A percentile compares a stretch with the other conserved stretches of the same genome.
These are phyloP conservation scores for Dynastes maya DNA, from an alignment of 2,888 invertebrate species.

Conservation along the genomic window DNA sequence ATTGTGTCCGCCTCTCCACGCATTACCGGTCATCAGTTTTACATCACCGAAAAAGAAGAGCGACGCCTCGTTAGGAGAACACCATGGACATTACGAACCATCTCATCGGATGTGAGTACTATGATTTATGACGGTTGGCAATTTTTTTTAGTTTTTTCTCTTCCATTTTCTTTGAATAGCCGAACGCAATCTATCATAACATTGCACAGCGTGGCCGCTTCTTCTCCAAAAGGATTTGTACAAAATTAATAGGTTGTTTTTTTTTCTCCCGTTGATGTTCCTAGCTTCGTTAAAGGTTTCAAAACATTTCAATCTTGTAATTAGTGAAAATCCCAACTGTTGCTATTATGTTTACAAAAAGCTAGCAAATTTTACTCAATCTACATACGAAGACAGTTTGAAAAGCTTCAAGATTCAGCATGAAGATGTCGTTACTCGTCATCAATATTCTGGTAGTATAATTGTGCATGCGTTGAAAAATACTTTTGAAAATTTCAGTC, in stretches of 20 bases:
- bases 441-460: no score
- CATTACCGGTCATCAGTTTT: conserved; percentile 1
- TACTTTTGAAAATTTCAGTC: no score
- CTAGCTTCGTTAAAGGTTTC: no score
- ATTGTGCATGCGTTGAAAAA: no score
- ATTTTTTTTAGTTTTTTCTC: background rate
- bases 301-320: no score
- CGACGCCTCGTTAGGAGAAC: conserved; percentile 24
- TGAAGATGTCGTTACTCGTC: no score
- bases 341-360: no score
- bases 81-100: conserved; percentile 22
- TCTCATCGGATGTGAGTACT: conserved; percentile 29
- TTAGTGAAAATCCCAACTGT: no score
- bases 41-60: conserved; percentile 12
- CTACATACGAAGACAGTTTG: no score
- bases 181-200: conserved; percentile 2
- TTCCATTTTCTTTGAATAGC: background rate
- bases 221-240: conserved; percentile 3
- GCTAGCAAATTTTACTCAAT: no score
- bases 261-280: background rate
- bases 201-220: background rate
- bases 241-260: background rate
- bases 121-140: conserved; percentile 24
- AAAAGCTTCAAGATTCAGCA: no score
- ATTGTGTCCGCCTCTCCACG: conserved; percentile 6